Base-by-base conservation (phyloP, 2,888 invertebrate genomes). In the Pseudococcus jackbeardsleyi region DNA sequence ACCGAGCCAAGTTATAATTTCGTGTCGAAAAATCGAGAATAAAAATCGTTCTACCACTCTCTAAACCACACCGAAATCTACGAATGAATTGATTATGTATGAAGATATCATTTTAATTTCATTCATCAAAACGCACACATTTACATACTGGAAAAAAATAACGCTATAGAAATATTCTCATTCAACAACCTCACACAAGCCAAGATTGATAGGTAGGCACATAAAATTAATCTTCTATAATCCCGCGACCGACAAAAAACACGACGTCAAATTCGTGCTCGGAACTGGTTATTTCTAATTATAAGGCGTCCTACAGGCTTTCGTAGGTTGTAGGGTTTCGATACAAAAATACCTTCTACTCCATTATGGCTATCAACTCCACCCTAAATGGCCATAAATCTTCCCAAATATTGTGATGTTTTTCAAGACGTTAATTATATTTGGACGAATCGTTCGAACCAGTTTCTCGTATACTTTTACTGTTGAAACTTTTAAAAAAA, bases 351-450 rank as follows among this genome's bases (percentile, higher is more conserved):
- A 88, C 54, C 50, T 79, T 88, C 79, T 82, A 88, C 88, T 88
- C 88, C 88, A 88, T 88, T 88, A 79, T 77, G 33, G 82, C 88
- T 39, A 88, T 88, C 88, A 88, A 88, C 88, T 88, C 88, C 88
- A 88, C 88, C 88, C 88, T 88, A 88, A 88, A 88, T 54, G 88
- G 79, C 88, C 50, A 88, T 88, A 88, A 88, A 88, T 88, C 88
- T 82, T 82, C 88, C 59, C 46, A 54, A 88, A 88, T 79, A 88
- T 79, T 79, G 54, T 82, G 82, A 54, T 88, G 79, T 88, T 82
- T 88, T 48, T 72, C 59, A 33, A 50, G 88, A 88, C 82, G 79
- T 82, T 88, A 88, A 88, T 88, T 88, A 88, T 54, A 79, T 59
- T 88, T 50, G 50, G 42, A 82, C 88, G 88, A 88, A 88, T 88